Base-by-base conservation (phyloP, 2,113 vertebrate genomes). In the Sphyrna mokarran region DNA sequence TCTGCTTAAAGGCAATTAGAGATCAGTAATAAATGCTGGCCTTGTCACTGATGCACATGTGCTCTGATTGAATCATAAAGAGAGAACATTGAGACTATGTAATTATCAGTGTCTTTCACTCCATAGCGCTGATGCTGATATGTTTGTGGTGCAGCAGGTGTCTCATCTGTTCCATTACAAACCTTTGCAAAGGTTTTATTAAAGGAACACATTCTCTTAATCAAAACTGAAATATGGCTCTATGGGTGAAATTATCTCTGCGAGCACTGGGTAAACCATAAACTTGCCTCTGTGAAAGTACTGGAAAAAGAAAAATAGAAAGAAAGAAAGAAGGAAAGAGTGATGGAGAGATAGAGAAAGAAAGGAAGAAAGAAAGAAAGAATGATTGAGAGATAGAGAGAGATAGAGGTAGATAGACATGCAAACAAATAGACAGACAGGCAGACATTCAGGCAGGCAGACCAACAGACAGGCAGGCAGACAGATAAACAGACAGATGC, bases 121-220 rank as follows among this genome's bases (percentile, higher is more conserved):
- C 29, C 37, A 20, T 0, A 8, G n/a, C 33, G 87, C 11, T 33
- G 13, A 29, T 6, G 14, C 26, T 33, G 87, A 61, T 23, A 61
- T 90, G 54, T 3, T 63, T 5, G 16, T 68, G 61, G 13, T 37
- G 89, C 37, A 37, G 89, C 89, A 93, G 89, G 61, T 93, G 89
- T 2, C 16, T 37, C 63, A 37, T 66, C 61, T 66, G 63, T 68
- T 93, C n/a, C 89, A 93, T 93, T 93, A 66, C 63, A 66, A 66
- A n/a, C 37, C 61, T 37, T 22, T 66, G 89, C 61, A 93, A 83
- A 93, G 61, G 61, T 68, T 93, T 66, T 40, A 93, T 93, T 93
- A 37, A 93, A 93, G 89, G 58, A 66, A 93, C 63, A 93, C 89
- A 66, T 66, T 68, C 61, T 93, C 61, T 66, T 93, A 66, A 93